phyloP scores from a whole-genome alignment of 2,113 vertebrate genomes.

The Myotis lucifugus region DNA sequence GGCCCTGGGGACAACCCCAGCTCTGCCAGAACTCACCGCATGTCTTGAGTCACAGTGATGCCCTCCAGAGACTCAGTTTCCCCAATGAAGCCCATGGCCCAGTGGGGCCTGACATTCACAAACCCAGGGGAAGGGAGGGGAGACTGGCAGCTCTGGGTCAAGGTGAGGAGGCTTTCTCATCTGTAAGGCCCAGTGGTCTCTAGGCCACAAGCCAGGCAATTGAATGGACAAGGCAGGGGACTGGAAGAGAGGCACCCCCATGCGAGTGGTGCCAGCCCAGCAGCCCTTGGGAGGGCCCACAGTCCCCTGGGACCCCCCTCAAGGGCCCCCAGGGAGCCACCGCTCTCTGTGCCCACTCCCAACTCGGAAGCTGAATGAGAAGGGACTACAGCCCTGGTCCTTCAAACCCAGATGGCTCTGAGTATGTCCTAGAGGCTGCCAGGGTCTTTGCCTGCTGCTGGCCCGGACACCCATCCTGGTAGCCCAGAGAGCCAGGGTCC shows the following conservation, averaged over 20 bases:
- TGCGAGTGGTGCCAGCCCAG: rapidly evolving
- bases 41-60: rapidly evolving
- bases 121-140: rapidly evolving
- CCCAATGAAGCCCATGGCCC: rapidly evolving
- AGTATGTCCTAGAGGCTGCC: background rate
- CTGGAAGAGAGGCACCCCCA: background rate
- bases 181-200: background rate
- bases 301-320: background rate
- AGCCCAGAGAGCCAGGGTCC: rapidly evolving
- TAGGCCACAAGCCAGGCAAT: background rate
- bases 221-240: background rate
- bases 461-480: rapidly evolving
- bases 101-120: background rate
- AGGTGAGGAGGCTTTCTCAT: background rate
- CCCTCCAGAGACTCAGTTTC: background rate
- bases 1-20: background rate
- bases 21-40: background rate
- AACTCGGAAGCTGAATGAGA: too few relatives aligned
- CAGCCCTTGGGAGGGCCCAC: background rate
- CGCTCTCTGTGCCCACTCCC: rapidly evolving
- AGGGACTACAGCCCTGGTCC: rapidly evolving
- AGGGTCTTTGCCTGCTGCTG: background rate
- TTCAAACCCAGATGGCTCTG: background rate
- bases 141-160: background rate
- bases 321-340: rapidly evolving